phyloP scores from a whole-genome alignment of 2,113 vertebrate genomes.

The Alligator sinensis region DNA sequence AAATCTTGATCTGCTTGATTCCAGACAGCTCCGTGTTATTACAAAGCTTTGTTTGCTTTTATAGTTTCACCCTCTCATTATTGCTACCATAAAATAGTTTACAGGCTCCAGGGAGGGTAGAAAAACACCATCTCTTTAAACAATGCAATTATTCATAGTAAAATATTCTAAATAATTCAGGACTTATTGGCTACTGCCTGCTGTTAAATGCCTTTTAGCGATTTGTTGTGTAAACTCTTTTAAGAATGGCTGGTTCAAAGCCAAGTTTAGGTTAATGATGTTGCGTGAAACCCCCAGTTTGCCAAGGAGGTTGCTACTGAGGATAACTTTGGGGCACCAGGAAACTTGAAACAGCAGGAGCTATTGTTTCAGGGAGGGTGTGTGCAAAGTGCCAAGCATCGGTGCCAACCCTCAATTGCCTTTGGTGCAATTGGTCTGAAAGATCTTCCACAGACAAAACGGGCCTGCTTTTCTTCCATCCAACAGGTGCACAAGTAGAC shows the following conservation, averaged over 20 bases:
- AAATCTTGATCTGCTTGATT: neutral
- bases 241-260: constrained; percentile 37
- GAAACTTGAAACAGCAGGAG: neutral
- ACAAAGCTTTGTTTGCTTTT: neutral
- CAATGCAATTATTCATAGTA: constrained; percentile 68
- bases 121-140: constrained; percentile 30
- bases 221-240: constrained; percentile 45
- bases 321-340: fast-evolving
- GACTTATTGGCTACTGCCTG: constrained; percentile 61
- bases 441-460: no score
- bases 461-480: no score
- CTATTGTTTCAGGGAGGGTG: neutral
- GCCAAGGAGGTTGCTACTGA: fast-evolving
- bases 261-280: constrained; percentile 45
- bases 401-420: no score
- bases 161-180: constrained; percentile 75
- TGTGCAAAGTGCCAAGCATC: no score
- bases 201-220: constrained; percentile 73
- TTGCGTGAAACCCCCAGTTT: fast-evolving
- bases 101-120: constrained; percentile 40
- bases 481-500: no score
- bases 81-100: constrained; percentile 32
- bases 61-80: neutral
- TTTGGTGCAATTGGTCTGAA: no score
- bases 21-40: neutral